Evolutionary conservation across 2,888 invertebrate genomes (phyloP).

Genomic region (Agriopis marginaria): DNA sequence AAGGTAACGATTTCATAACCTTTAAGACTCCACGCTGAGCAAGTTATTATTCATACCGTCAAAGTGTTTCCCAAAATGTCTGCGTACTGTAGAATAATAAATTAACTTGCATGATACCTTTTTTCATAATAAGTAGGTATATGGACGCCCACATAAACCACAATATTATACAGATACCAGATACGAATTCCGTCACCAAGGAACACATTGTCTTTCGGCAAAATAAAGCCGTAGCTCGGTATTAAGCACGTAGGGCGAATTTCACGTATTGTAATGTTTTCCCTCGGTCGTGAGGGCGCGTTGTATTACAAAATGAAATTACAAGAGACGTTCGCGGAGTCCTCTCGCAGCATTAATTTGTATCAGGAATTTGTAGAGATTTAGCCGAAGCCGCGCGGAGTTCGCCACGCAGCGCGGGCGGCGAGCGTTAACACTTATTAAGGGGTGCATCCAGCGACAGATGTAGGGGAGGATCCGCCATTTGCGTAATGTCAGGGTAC

Average conservation of each 20-base stretch:
- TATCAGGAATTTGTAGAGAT: conserved; percentile 86
- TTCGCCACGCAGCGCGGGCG: conserved; percentile 73
- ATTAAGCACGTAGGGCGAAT: conserved; percentile 53
- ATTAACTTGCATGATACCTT: neutral
- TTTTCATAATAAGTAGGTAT: neutral
- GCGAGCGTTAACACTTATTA: conserved; percentile 85
- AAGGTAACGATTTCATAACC: too few species aligned
- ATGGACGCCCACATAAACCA: conserved; percentile 1
- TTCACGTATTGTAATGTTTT: conserved; percentile 60
- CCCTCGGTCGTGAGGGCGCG: conserved; percentile 59
- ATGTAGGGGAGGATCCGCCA: conserved; percentile 85
- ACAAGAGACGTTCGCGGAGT: conserved; percentile 74
- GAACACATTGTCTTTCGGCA: conserved; percentile 35
- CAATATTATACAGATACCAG: conserved; percentile 19
- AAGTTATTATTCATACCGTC: too few species aligned
- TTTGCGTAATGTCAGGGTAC: conserved; percentile 86
- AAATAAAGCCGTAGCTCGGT: conserved; percentile 47
- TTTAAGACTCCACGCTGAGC: too few species aligned
- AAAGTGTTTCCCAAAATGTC: neutral
- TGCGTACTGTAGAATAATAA: neutral
- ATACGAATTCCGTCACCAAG: conserved; percentile 30
- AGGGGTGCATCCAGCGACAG: conserved; percentile 86
- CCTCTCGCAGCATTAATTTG: conserved; percentile 83
- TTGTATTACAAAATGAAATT: conserved; percentile 79
- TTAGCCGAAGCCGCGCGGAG: conserved; percentile 81